phyloP scores from a whole-genome alignment of 2,888 invertebrate species.

The Achlya flavicornis region DNA sequence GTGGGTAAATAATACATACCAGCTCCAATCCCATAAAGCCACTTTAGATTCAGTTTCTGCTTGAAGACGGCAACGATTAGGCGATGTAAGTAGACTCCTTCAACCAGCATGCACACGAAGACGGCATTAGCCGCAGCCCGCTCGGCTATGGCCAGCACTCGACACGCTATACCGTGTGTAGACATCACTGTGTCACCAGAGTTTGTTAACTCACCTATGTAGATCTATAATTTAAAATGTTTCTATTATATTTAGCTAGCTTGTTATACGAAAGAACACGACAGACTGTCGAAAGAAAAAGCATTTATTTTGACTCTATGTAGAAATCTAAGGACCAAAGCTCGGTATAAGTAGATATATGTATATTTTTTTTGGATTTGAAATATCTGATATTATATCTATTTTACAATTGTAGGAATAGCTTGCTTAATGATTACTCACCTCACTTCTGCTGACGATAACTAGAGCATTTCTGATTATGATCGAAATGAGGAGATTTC shows the following conservation, averaged over 20 bases:
- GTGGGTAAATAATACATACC: conserved; percentile 52
- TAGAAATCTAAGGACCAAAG: too few species aligned
- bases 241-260: background rate
- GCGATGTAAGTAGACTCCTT: conserved; percentile 86
- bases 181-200: conserved; percentile 76
- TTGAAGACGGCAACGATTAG: conserved; percentile 86
- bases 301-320: too few species aligned
- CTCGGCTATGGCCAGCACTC: conserved; percentile 81
- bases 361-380: too few species aligned
- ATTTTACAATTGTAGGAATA: too few species aligned
- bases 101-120: conserved; percentile 88
- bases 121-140: conserved; percentile 83
- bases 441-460: conserved; percentile 81
- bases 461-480: conserved; percentile 83
- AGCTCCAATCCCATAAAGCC: conserved; percentile 72
- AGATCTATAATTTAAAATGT: conserved; percentile 53
- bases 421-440: conserved; percentile 46
- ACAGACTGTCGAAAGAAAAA: too few species aligned
- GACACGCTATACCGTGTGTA: conserved; percentile 78
- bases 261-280: too few species aligned
- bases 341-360: too few species aligned
- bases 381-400: too few species aligned
- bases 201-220: conserved; percentile 82
- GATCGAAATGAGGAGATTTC: conserved; percentile 85
- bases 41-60: conserved; percentile 76